Evolutionary conservation across 2,888 invertebrate genomes (phyloP).

Genomic region (Eristalis intricaria): DNA sequence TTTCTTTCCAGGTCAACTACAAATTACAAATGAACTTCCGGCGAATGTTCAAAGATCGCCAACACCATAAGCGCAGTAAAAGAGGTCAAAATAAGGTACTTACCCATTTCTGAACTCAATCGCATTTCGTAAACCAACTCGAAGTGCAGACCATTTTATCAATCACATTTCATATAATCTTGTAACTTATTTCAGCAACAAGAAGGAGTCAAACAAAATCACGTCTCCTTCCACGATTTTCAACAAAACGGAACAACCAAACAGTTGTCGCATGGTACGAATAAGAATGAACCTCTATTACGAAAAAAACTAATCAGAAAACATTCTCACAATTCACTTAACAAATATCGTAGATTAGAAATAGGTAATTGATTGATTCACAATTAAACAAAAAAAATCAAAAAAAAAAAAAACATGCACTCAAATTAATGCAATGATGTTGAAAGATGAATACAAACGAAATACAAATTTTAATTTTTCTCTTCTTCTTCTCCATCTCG

Average conservation of each 20-base stretch:
- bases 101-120: neutral
- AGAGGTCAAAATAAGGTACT: slow-evolving; percentile 88
- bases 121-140: neutral
- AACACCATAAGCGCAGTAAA: slow-evolving; percentile 93
- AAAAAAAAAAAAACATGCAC: slow-evolving; percentile 45
- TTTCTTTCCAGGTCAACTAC: slow-evolving; percentile 86
- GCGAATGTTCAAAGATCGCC: slow-evolving; percentile 92
- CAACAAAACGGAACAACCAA: slow-evolving; percentile 94
- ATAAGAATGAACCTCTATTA: slow-evolving; percentile 86
- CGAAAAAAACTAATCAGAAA: slow-evolving; percentile 83
- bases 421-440: slow-evolving; percentile 64
- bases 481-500: slow-evolving; percentile 1
- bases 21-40: slow-evolving; percentile 95
- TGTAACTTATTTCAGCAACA: slow-evolving; percentile 81
- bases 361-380: slow-evolving; percentile 80
- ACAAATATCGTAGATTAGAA: slow-evolving; percentile 82
- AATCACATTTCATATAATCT: neutral
- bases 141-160: neutral
- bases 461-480: slow-evolving; percentile 49
- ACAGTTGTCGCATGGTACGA: slow-evolving; percentile 91
- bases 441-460: slow-evolving; percentile 16
- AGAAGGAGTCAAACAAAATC: slow-evolving; percentile 91
- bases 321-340: slow-evolving; percentile 82
- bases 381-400: slow-evolving; percentile 48
- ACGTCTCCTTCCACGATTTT: slow-evolving; percentile 94